phyloP scores from a whole-genome alignment of 2,113 vertebrate species.

The Naja naja region DNA sequence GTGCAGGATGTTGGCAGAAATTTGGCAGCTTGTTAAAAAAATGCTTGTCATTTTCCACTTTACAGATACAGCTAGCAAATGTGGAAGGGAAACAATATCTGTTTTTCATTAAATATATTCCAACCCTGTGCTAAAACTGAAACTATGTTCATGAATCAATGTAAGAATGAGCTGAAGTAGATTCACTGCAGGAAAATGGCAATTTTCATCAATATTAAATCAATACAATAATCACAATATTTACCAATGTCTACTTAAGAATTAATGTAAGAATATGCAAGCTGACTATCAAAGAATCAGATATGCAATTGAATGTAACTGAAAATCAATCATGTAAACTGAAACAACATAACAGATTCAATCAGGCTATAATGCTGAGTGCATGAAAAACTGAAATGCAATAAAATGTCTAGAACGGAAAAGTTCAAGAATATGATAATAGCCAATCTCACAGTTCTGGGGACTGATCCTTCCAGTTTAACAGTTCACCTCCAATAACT shows the following conservation, averaged over 20 bases:
- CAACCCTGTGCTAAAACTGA: not conserved
- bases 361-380: not conserved
- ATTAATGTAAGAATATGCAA: not conserved
- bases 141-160: not conserved
- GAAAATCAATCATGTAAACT: not conserved
- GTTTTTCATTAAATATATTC: not conserved
- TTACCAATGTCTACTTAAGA: not conserved
- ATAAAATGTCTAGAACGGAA: not conserved
- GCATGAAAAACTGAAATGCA: not conserved
- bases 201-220: slow-evolving; percentile 3
- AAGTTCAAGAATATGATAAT: not conserved
- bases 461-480: not conserved
- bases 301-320: slow-evolving; percentile 3
- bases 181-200: not conserved
- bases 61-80: not conserved
- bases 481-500: not conserved
- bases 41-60: not conserved
- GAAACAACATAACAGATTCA: not conserved
- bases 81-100: not conserved
- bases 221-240: not conserved
- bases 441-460: not conserved
- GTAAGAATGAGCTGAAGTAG: not conserved
- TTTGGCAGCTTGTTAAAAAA: not conserved
- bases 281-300: not conserved
- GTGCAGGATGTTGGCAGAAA: not conserved